Conservation (phyloP, 2,888 invertebrate species). For the Boloria euphrosyne region DNA sequence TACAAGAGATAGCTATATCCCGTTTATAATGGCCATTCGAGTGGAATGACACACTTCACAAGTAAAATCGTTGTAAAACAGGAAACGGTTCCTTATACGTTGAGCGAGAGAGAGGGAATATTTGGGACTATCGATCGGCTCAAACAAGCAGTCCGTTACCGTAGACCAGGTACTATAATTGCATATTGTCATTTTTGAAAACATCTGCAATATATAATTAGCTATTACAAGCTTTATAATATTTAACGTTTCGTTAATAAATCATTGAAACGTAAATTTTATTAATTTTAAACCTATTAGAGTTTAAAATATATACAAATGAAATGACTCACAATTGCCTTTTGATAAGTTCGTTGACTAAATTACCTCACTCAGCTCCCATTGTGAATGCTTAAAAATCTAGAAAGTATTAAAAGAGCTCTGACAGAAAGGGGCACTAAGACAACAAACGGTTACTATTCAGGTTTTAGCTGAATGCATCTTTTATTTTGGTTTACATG, state of each 20-base stretch:
- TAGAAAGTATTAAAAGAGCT: slow-evolving; percentile 28
- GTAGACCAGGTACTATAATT: slow-evolving; percentile 41
- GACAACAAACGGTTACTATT: slow-evolving; percentile 36
- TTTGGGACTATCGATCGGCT: slow-evolving; percentile 46
- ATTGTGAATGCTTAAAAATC: slow-evolving; percentile 8
- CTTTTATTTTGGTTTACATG: slow-evolving; percentile 41
- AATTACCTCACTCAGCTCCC: slow-evolving; percentile 13
- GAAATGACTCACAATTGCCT: not conserved
- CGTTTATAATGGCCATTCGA: slow-evolving; percentile 15
- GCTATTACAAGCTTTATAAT: too few species aligned
- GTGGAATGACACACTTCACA: slow-evolving; percentile 24
- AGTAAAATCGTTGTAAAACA: slow-evolving; percentile 35
- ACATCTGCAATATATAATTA: slow-evolving; percentile 1
- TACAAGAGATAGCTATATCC: slow-evolving; percentile 10
- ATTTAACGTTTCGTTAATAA: too few species aligned
- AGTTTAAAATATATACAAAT: slow-evolving; percentile 1
- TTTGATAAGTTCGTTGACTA: slow-evolving; percentile 1
- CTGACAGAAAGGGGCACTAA: slow-evolving; percentile 37
- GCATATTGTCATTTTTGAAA: slow-evolving; percentile 23
- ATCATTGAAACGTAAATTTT: too few species aligned
- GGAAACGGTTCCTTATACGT: slow-evolving; percentile 38
- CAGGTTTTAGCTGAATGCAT: slow-evolving; percentile 40
- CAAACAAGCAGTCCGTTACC: slow-evolving; percentile 30
- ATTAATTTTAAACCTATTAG: too few species aligned
- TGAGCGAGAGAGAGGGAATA: slow-evolving; percentile 42